Base-by-base conservation (phyloP, 2,888 invertebrate species). In the Cerastoderma edule region DNA sequence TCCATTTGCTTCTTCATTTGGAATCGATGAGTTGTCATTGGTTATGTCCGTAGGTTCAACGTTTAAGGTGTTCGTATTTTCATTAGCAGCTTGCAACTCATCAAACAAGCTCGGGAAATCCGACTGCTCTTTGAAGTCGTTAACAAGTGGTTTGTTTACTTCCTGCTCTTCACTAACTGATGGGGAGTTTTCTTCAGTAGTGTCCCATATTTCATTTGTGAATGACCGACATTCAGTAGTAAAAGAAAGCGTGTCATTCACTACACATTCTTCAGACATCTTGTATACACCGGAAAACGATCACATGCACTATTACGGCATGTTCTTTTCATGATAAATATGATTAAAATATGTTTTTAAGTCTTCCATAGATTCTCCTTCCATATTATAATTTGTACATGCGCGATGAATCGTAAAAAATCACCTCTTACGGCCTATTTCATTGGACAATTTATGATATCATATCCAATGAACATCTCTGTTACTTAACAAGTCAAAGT, bases 81-180 rank as follows among this genome's bases (percentile, higher is more conserved):
- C 13, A 22, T 66, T 3, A 3, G 24, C 50, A 2, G 30, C 66
- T 33, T 33, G 39, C 19, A 60, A n/a, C 60, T 60, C 60, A 32
- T 35, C 60, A 60, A 60, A 60, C 1, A 60, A 2, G 27, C 60
- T 60, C 10, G 60, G 35, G n/a, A 5, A 4, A 10, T 35, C 60
- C 16, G 60, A 33, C 65, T 27, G 24, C 16, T 32, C n/a, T 28
- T 16, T 39, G 24, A n/a, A 19, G 33, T 70, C 68, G 35, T 74
- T 66, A 57, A 60, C 67, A 72, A 54, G 67, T 72, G 66, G 68
- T 75, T 81, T 84, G 85, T 84, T 84, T 84, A 86, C 86, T 86
- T 86, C 86, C 86, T 85, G 83, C 72, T 78, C 72, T 60, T 32
- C 35, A 50, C 10, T 48, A 35, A 71, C 63, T 54, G 77, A 78